Base-by-base conservation (phyloP, 2,113 vertebrate genomes). In the Drymodes brunneopygia region DNA sequence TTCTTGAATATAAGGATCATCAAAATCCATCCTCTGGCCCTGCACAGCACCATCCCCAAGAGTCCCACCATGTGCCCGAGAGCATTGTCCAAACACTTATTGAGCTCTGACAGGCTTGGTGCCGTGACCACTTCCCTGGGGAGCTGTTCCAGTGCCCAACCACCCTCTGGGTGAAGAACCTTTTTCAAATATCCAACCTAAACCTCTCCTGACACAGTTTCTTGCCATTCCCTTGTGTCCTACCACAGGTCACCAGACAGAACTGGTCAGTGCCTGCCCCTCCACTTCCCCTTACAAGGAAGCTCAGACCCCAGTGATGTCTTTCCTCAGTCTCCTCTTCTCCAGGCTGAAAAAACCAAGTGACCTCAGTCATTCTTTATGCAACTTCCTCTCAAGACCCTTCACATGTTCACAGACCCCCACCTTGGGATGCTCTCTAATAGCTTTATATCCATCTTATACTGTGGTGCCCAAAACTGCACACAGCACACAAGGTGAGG, bases 51-150 rank as follows among this genome's bases (percentile, higher is more conserved):
- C 28, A 28, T 11, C 28, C 27, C 21, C 36, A 44, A 8, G 22
- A n/a, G 5, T 20, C 23, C 12, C 23, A 66, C 23, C 28, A 1
- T 5, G 8, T 21, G 3, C 15, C 33, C 0, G 0, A 81, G 4
- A 27, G 18, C 7, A 23, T 23, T 33, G 8, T 44, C 12, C 14
- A 31, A 48, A 50, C 12, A 4, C 5, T 25, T 9, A 10, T 12
- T 56, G 35, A 27, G 1, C 11, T 64, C 48, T 42, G 21, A 5
- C 25, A 35, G 35, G 5, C 29, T 38, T 35, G 42, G 3, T 42
- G 57, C 17, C 36, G 31, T 57, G 21, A 7, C 14, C 18, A 12
- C 6, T 31, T 8, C 27, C 22, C 10, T 35, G 25, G 31, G 57
- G 9, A 42, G 27, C 57, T 35, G n/a, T 36, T 80, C 6, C 50